phyloP scores from a whole-genome alignment of 2,888 invertebrate genomes.

The Neoascia interrupta region DNA sequence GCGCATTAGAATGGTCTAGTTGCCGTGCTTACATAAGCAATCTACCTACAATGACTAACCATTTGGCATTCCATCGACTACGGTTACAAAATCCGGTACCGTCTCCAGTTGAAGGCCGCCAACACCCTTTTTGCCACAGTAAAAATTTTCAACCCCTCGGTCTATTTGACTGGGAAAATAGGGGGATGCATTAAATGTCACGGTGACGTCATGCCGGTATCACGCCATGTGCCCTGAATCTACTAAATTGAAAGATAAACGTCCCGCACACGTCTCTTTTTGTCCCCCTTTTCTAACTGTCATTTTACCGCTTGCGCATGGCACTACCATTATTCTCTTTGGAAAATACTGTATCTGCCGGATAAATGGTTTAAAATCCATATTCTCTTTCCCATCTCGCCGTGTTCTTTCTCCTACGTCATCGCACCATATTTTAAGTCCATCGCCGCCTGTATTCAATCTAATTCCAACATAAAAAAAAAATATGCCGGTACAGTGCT shows the following conservation, averaged over 20 bases:
- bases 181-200: too few species aligned
- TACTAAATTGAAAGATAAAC: slow-evolving; percentile 10
- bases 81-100: not conserved
- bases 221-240: slow-evolving; percentile 55
- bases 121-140: slow-evolving; percentile 29
- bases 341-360: slow-evolving; percentile 23
- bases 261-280: not conserved
- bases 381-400: slow-evolving; percentile 13
- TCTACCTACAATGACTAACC: slow-evolving; percentile 13
- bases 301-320: slow-evolving; percentile 48
- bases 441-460: slow-evolving; percentile 16
- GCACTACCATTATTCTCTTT: slow-evolving; percentile 30
- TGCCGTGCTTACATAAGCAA: too few species aligned
- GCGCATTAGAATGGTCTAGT: not conserved
- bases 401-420: slow-evolving; percentile 17
- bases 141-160: not conserved
- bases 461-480: slow-evolving; percentile 28
- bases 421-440: not conserved
- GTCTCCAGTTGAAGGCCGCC: slow-evolving; percentile 11
- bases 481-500: slow-evolving; percentile 58
- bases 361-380: too few species aligned
- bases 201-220: slow-evolving; percentile 54
- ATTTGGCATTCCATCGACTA: not conserved
- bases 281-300: slow-evolving; percentile 19
- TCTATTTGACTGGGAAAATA: not conserved